Conservation (phyloP, 2,888 invertebrate species). For the Oxytorus armatus region DNA sequence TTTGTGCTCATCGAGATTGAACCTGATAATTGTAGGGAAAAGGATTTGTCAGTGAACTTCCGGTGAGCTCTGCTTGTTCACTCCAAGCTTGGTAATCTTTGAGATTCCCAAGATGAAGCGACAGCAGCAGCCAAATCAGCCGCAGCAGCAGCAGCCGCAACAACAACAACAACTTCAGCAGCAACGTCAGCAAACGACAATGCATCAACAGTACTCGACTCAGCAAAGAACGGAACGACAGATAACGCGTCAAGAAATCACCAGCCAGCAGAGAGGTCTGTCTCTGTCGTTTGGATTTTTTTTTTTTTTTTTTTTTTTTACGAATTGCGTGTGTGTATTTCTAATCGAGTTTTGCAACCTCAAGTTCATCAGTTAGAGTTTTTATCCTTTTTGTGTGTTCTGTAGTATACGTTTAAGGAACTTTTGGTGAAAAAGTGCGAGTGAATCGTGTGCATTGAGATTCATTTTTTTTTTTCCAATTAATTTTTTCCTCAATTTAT, state of each 20-base stretch:
- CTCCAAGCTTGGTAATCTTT: constrained; percentile 63
- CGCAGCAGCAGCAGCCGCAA: constrained; percentile 83
- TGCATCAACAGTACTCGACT: constrained; percentile 84
- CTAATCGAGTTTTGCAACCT: neutral
- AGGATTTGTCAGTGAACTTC: constrained; percentile 69
- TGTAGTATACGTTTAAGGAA: neutral
- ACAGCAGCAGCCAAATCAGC: constrained; percentile 88
- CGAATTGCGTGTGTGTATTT: constrained; percentile 28
- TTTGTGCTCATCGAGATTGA: constrained; percentile 65
- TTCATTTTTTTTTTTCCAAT: too few relatives aligned
- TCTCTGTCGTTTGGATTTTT: constrained; percentile 72
- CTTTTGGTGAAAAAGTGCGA: constrained; percentile 1
- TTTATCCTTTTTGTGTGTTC: constrained; percentile 9
- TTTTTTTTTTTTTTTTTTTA: too few relatives aligned
- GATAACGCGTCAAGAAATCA: constrained; percentile 90
- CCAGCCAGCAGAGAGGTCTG: constrained; percentile 91
- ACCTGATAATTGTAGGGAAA: constrained; percentile 63
- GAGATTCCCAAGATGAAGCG: constrained; percentile 89
- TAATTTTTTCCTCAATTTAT: too few relatives aligned
- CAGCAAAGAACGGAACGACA: constrained; percentile 91
- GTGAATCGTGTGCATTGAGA: constrained; percentile 10
- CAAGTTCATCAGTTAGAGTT: neutral
- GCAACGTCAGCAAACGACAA: constrained; percentile 79
- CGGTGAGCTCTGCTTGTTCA: constrained; percentile 63
- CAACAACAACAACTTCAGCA: constrained; percentile 81